A percentile compares a stretch with the other conserved stretches of the same genome.
Evolutionary conservation across 2,888 invertebrate species (phyloP).

Genomic region (Pocota personata): DNA sequence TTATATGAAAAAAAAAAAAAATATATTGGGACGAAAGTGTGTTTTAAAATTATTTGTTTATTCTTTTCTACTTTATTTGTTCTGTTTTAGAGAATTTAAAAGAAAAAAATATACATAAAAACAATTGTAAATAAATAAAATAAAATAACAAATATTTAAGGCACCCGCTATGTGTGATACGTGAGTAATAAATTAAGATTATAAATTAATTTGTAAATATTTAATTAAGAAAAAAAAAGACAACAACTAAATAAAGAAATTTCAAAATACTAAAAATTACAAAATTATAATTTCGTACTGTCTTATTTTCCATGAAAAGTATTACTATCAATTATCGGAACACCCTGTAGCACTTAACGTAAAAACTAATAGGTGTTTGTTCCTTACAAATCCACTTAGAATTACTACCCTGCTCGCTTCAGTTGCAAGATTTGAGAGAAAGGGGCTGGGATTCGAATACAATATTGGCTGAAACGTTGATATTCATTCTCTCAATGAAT

Average conservation of each 20-base stretch:
- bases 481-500: too few species aligned
- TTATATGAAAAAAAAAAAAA: neutral
- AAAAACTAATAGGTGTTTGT: too few species aligned
- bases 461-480: too few species aligned
- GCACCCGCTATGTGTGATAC: conserved; percentile 70
- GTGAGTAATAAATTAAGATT: conserved; percentile 52
- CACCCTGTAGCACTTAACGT: too few species aligned
- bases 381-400: too few species aligned
- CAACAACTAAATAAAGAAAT: conserved; percentile 68
- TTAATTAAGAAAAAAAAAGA: conserved; percentile 72
- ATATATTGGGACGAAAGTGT: neutral
- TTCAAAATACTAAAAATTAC: conserved; percentile 58
- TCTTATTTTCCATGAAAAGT: too few species aligned
- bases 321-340: too few species aligned
- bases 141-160: conserved; percentile 39
- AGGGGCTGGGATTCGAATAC: too few species aligned
- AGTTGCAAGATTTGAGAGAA: too few species aligned
- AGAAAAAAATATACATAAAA: conserved; percentile 3
- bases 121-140: conserved; percentile 58
- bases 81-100: conserved; percentile 71
- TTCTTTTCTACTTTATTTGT: conserved; percentile 50
- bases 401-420: too few species aligned
- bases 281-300: neutral
- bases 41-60: conserved; percentile 27
- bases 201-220: conserved; percentile 67